A percentile compares a stretch with the other conserved stretches of the same genome.
phyloP scores from a whole-genome alignment of 2,888 invertebrate genomes.

The Drosophila trichaetosa region DNA sequence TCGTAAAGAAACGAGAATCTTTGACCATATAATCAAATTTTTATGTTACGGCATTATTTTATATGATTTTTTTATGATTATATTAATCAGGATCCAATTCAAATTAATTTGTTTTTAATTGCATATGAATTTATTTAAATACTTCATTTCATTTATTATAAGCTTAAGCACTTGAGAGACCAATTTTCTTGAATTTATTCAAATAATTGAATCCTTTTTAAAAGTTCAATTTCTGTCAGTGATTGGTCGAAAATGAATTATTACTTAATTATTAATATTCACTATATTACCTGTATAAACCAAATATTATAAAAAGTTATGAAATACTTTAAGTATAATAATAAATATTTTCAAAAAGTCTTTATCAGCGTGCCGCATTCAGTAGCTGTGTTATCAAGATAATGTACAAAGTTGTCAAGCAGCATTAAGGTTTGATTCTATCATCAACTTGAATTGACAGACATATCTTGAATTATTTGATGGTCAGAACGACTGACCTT shows the following conservation, averaged over 20 bases:
- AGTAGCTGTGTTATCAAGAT: neutral
- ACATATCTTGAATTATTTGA: constrained; percentile 4
- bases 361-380: neutral
- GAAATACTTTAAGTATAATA: neutral
- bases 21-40: neutral
- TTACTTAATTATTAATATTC: neutral
- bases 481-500: constrained; percentile 1
- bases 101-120: neutral
- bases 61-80: too few relatives aligned
- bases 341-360: neutral
- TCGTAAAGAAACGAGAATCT: neutral
- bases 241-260: neutral
- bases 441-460: neutral
- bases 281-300: neutral
- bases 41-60: neutral
- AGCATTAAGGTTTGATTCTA: neutral
- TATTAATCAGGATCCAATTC: too few relatives aligned
- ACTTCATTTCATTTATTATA: neutral
- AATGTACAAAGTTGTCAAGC: neutral
- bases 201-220: neutral
- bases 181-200: neutral
- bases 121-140: neutral
- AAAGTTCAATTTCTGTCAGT: neutral
- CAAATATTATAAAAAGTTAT: neutral
- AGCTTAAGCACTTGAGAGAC: neutral